phyloP scores from a whole-genome alignment of 2,888 invertebrate species.

The Phengaris alcon region DNA sequence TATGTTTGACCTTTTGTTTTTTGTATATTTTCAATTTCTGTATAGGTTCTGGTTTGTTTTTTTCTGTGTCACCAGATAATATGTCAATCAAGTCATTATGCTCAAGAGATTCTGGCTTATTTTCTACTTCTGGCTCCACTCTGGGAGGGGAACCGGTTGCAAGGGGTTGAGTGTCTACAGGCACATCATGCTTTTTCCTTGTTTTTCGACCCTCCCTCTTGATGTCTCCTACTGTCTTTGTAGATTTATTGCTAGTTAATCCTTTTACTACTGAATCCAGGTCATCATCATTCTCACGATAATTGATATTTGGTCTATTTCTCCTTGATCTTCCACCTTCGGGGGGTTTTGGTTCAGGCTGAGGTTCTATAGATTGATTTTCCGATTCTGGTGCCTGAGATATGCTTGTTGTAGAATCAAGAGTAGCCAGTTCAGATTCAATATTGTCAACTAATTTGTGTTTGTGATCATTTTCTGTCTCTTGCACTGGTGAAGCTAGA shows the following conservation, averaged over 20 bases:
- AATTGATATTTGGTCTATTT: constrained; percentile 73
- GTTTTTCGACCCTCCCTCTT: constrained; percentile 67
- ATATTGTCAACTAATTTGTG: constrained; percentile 56
- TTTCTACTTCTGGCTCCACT: constrained; percentile 48
- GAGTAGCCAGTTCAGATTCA: constrained; percentile 60
- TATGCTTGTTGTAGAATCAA: constrained; percentile 55
- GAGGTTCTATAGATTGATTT: constrained; percentile 57
- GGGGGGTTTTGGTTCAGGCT: constrained; percentile 69
- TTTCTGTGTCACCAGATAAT: constrained; percentile 54
- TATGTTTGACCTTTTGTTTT: constrained; percentile 62
- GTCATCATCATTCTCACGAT: constrained; percentile 79
- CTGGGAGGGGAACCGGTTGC: constrained; percentile 45
- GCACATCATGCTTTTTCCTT: constrained; percentile 58
- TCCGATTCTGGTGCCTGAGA: constrained; percentile 58
- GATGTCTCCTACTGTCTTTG: constrained; percentile 66
- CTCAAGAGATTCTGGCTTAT: constrained; percentile 54
- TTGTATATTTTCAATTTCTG: constrained; percentile 53
- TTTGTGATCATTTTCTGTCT: constrained; percentile 54
- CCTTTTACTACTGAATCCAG: constrained; percentile 69
- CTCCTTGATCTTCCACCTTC: constrained; percentile 70
- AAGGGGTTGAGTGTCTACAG: constrained; percentile 45
- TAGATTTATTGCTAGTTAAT: constrained; percentile 55
- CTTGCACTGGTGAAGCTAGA: constrained; percentile 69
- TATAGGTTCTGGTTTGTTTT: constrained; percentile 47
- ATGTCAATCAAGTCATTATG: constrained; percentile 63